Evolutionary conservation across 2,888 invertebrate genomes (phyloP).

Genomic region (Drosophila infuscata): DNA sequence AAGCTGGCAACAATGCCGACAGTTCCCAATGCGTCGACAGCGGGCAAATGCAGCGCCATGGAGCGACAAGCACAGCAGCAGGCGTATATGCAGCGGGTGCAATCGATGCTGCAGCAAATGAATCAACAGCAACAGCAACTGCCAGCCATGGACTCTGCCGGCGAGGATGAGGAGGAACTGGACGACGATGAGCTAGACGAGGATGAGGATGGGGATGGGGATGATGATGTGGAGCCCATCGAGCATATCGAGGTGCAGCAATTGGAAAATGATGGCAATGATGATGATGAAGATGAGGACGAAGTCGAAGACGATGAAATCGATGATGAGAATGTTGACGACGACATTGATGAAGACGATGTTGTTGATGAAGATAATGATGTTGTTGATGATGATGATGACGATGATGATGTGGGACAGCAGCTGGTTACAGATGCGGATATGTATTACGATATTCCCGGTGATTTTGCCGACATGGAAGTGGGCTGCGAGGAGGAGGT

Average conservation of each 20-base stretch:
- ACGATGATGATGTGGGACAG: slow-evolving; percentile 25
- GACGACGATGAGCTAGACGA: slow-evolving; percentile 51
- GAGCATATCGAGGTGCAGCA: slow-evolving; percentile 20
- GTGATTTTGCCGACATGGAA: slow-evolving; percentile 68
- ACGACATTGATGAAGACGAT: slow-evolving; percentile 6
- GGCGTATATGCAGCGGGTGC: slow-evolving; percentile 73
- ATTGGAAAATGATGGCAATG: slow-evolving; percentile 14
- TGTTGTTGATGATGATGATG: slow-evolving; percentile 16
- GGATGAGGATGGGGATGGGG: slow-evolving; percentile 29
- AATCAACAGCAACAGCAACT: slow-evolving; percentile 60
- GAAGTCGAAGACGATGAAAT: slow-evolving; percentile 5
- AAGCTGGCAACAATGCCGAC: slow-evolving; percentile 55
- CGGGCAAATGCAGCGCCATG: slow-evolving; percentile 54
- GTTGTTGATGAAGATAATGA: slow-evolving; percentile 18
- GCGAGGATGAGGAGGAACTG: slow-evolving; percentile 68
- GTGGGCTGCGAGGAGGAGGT: slow-evolving; percentile 68
- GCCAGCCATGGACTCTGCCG: slow-evolving; percentile 68
- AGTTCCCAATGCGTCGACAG: slow-evolving; percentile 13
- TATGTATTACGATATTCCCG: slow-evolving; percentile 62
- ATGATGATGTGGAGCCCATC: slow-evolving; percentile 16
- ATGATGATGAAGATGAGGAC: slow-evolving; percentile 21
- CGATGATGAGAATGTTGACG: not conserved
- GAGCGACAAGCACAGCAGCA: slow-evolving; percentile 71
- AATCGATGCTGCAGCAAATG: slow-evolving; percentile 72
- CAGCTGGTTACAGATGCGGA: slow-evolving; percentile 52